Evolutionary conservation across 2,888 invertebrate species (phyloP).

Genomic region (Synergus itoensis): DNA sequence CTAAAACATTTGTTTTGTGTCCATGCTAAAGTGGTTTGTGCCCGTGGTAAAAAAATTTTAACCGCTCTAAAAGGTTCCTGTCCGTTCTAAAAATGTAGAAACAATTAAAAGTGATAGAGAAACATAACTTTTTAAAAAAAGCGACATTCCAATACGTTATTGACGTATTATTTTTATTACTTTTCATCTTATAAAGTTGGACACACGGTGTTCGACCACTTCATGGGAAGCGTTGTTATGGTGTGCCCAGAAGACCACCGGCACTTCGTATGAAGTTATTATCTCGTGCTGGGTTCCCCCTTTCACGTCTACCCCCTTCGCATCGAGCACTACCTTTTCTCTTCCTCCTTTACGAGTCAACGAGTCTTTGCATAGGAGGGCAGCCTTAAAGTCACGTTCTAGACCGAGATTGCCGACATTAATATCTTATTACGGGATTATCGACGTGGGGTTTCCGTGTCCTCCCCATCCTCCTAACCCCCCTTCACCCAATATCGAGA

Average conservation of each 20-base stretch:
- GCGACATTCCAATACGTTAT: neutral
- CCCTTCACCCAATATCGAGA: constrained; percentile 18
- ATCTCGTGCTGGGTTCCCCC: constrained; percentile 50
- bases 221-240: constrained; percentile 12
- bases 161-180: neutral
- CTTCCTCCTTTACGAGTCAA: constrained; percentile 47
- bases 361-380: constrained; percentile 48
- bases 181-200: neutral
- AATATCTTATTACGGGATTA: constrained; percentile 63
- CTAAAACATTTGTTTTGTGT: neutral
- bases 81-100: neutral
- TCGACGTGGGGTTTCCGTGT: constrained; percentile 55
- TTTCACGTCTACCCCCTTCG: constrained; percentile 46
- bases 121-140: neutral
- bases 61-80: neutral
- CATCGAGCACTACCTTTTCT: constrained; percentile 52
- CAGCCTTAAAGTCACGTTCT: constrained; percentile 58
- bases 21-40: neutral
- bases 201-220: neutral
- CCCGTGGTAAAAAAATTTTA: too few relatives aligned
- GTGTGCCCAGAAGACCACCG: constrained; percentile 57
- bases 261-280: constrained; percentile 62
- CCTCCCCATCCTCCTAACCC: constrained; percentile 13
- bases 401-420: constrained; percentile 54
- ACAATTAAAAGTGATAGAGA: neutral